Conservation (phyloP, 2,113 vertebrate genomes). For the Garra rufa region DNA sequence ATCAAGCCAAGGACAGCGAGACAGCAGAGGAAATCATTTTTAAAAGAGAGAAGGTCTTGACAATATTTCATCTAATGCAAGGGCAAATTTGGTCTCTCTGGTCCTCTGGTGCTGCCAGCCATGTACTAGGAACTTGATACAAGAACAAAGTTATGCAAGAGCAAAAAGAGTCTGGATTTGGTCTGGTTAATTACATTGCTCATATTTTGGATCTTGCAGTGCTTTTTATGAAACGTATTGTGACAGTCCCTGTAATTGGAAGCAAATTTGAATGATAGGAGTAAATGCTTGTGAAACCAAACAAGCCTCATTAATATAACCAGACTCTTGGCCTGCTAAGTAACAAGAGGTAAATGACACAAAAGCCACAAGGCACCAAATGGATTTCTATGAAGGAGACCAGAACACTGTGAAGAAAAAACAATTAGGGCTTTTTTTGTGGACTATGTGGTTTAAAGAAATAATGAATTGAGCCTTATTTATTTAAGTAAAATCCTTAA, state of each 20-base stretch:
- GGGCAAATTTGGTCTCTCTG: conserved; percentile 34
- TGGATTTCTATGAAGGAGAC: conserved; percentile 21
- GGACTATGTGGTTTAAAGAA: conserved; percentile 13
- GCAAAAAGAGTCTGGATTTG: not conserved
- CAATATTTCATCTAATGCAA: conserved; percentile 21
- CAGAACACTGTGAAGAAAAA: not conserved
- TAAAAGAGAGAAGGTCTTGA: not conserved
- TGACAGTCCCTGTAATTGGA: conserved; percentile 45
- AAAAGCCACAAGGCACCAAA: conserved; percentile 26
- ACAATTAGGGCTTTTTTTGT: not conserved
- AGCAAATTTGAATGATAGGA: conserved; percentile 45
- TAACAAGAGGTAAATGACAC: not conserved
- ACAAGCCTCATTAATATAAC: conserved; percentile 43
- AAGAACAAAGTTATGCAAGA: conserved; percentile 5
- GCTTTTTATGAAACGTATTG: conserved; percentile 23
- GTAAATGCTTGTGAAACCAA: conserved; percentile 43
- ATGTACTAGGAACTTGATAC: not conserved
- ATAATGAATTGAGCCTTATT: not conserved
- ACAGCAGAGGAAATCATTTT: conserved; percentile 7
- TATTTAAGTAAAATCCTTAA: not conserved
- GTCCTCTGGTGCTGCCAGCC: not conserved
- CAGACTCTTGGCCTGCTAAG: conserved; percentile 23
- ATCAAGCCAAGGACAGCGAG: conserved; percentile 31
- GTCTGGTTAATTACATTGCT: conserved; percentile 5
- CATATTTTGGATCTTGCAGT: conserved; percentile 1